Percentiles rank a stretch among this genome's conserved stretches.
These are phyloP conservation scores for Trissolcus basalis DNA, from an alignment of 1,140 invertebrate genomes.

Conservation along the genomic window DNA sequence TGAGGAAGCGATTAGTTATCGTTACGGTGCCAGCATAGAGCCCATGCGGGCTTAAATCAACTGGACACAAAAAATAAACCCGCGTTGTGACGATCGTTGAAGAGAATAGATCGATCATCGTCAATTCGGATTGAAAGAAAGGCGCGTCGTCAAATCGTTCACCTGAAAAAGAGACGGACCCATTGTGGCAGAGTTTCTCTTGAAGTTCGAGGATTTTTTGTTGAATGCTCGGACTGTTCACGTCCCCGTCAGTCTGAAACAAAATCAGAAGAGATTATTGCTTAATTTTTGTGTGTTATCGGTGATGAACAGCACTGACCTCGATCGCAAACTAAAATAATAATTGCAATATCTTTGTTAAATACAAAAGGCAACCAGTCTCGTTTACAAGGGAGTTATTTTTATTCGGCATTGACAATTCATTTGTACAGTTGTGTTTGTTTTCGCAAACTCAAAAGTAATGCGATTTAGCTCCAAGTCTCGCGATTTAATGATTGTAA, in stretches of 20 bases:
- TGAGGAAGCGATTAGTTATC: too few relatives aligned
- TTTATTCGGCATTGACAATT: slow-evolving; percentile 24
- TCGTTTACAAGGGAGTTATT: slow-evolving; percentile 16
- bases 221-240: slow-evolving; percentile 66
- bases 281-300: too few relatives aligned
- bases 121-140: too few relatives aligned
- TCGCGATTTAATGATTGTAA: slow-evolving; percentile 34
- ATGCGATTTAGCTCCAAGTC: slow-evolving; percentile 43
- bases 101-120: too few relatives aligned
- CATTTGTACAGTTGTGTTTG: slow-evolving; percentile 38
- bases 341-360: background rate
- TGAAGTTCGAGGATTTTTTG: slow-evolving; percentile 60
- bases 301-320: too few relatives aligned
- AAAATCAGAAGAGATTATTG: background rate
- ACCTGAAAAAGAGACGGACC: slow-evolving; percentile 54
- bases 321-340: too few relatives aligned
- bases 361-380: background rate
- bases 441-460: slow-evolving; percentile 44
- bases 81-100: too few relatives aligned
- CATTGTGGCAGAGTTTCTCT: slow-evolving; percentile 62
- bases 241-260: slow-evolving; percentile 65
- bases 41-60: too few relatives aligned
- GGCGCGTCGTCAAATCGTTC: background rate
- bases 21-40: too few relatives aligned
- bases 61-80: too few relatives aligned